phyloP scores from a whole-genome alignment of 2,888 invertebrate species.

The Agrochola lota region DNA sequence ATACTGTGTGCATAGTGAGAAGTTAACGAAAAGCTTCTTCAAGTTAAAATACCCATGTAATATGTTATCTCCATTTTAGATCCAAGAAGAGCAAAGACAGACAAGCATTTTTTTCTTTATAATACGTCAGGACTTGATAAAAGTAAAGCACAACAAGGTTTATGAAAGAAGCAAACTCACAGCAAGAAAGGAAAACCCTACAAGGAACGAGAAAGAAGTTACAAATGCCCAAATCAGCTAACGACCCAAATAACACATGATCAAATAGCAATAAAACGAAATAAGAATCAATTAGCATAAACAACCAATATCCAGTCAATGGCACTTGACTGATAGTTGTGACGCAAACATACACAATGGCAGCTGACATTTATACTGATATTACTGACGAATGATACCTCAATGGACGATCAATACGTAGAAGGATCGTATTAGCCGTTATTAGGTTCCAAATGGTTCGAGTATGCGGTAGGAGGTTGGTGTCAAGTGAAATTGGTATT shows the following conservation, averaged over 20 bases:
- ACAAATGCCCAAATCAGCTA: neutral
- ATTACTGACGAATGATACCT: constrained; percentile 63
- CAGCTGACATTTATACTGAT: constrained; percentile 62
- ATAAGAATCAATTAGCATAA: constrained; percentile 58
- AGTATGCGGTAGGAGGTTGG: constrained; percentile 15
- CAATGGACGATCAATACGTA: constrained; percentile 72
- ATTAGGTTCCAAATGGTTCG: constrained; percentile 53
- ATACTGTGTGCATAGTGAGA: neutral
- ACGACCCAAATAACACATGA: constrained; percentile 17
- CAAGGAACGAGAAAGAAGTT: neutral
- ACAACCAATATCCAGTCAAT: constrained; percentile 47
- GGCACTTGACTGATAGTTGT: constrained; percentile 59
- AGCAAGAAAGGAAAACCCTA: neutral
- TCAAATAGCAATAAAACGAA: constrained; percentile 32
- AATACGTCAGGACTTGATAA: neutral
- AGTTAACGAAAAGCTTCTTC: neutral
- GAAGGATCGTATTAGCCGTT: constrained; percentile 66
- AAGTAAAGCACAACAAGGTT: neutral
- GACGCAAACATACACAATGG: constrained; percentile 79
- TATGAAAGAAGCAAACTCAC: neutral
- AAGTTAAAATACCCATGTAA: too few species aligned
- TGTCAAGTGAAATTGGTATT: constrained; percentile 21
- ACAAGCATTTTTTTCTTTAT: neutral
- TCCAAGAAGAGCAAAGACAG: neutral
- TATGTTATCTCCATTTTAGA: neutral